phyloP scores from a whole-genome alignment of 1,140 invertebrate genomes.

The Holcopasites calliopsidis region DNA sequence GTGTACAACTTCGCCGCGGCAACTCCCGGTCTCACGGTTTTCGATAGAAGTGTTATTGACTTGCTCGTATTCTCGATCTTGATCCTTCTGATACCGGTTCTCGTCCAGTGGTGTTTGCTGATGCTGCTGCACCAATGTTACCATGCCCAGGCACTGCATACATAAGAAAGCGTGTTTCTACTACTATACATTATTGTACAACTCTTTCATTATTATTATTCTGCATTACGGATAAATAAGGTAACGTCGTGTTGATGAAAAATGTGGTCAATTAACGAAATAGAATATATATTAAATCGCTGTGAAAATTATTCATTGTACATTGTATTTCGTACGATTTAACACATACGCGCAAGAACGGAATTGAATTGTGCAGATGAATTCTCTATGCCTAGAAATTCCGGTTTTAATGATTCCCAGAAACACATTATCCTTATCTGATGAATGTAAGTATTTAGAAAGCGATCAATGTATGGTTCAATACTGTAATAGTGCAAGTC shows the following conservation, averaged over 20 bases:
- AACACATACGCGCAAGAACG: neutral
- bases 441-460: too few relatives aligned
- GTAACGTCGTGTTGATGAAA: neutral
- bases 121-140: constrained; percentile 57
- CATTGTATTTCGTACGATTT: too few relatives aligned
- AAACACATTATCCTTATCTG: too few relatives aligned
- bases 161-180: neutral
- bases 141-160: constrained; percentile 49
- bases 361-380: neutral
- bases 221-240: neutral
- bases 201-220: neutral
- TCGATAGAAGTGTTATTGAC: neutral
- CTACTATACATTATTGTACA: too few relatives aligned
- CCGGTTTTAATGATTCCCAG: too few relatives aligned
- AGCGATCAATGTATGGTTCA: too few relatives aligned
- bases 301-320: too few relatives aligned
- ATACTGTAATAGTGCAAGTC: too few relatives aligned
- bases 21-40: neutral
- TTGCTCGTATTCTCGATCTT: constrained; percentile 12
- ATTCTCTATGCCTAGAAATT: too few relatives aligned
- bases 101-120: constrained; percentile 30
- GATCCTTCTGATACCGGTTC: constrained; percentile 39
- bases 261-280: neutral
- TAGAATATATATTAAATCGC: too few relatives aligned
- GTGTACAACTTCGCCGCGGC: neutral